Evolutionary conservation across 2,797 vertebrate species (phyloP), one percentile per base, ranked within the genome.

Genomic region (Aphelocoma californica): DNA sequence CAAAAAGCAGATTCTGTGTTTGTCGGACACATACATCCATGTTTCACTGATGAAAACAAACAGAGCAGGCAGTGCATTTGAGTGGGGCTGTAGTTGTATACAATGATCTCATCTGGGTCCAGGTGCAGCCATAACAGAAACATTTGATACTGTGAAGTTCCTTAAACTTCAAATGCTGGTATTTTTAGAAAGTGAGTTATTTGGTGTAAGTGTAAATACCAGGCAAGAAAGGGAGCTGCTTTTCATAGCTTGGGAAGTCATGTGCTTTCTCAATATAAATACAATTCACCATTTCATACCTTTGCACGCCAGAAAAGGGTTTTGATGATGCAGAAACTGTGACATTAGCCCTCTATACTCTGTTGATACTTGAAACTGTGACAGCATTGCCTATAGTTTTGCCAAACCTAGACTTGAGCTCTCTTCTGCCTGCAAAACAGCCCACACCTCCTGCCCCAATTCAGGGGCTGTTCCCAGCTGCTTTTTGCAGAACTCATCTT

Each of bases 41-140:
- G 32, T 91, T 83, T 81, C 74, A 25, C 42, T 57, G 65, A 81
- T 97, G 97, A 98, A 92, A 97, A 97, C 97, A 97, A 97, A 73
- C 97, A 98, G 97, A 88, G 65, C 70, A 51, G 92, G 42, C n/a
- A 28, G 72, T 18, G 86, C 60, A 42, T 96, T 92, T 96, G 91
- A 95, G 90, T 82, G 70, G 19, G 70, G 60, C 42, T 93, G 92
- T 57, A 92, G 92, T 65, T 95, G 94, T 88, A 84, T 40, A 75
- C 69, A 82, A 89, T 95, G 96, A 97, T 93, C 93, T 91, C 91
- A 90, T 86, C 64, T 19, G 34, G 53, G 31, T 31, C 95, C 97
- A 97, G 97, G 97, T 97, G 98, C 96, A 93, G 96, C 58, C 74
- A 57, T 54, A 62, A 90, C 90, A 90, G 90, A 67, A 96, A 82